Evolutionary conservation across 2,113 vertebrate genomes (phyloP), one percentile per base, ranked within the genome.

Genomic region (Speoplatyrhinus poulsoni): DNA sequence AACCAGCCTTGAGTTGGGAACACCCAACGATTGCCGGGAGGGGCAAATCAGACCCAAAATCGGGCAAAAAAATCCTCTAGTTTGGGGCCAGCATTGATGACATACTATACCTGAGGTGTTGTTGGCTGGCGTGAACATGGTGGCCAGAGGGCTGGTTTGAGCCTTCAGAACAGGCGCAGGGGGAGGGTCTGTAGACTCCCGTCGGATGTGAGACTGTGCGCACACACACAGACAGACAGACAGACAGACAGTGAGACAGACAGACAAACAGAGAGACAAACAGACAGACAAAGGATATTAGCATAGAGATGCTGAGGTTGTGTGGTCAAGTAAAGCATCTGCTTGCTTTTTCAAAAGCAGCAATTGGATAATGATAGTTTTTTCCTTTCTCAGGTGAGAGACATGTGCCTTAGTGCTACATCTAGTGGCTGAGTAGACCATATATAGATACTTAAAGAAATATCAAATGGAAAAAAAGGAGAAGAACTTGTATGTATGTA

Each of bases 51-150:
- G 26, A 26, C 26, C 2, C 26, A 26, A 26, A 26, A 26, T 26
- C 26, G 19, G 19, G 19, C 19, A 19, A 19, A 19, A 19, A 19
- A 19, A 26, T 26, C 1, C 26, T 26, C 26, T 26, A 26, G 26
- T 26, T 26, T 2, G 26, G 2, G 26, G 26, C 26, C 26, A 26
- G 26, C 26, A 26, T 26, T 26, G 2, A 26, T 26, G 26, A 26
- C 26, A 26, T 26, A 26, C 26, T 26, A 26, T 60, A 70, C 89
- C 55, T 88, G 87, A 1, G 56, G 13, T 90, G 13, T 81, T 60
- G 62, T 49, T 73, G 0, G 94, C 85, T 56, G 93, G 95, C 50
- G 82, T 94, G 84, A 99, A 99, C 93, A 98, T 95, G 64, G 93
- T 94, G 0, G 91, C 94, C 4, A 99, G 87, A 1, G 96, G 96